A percentile compares a stretch with the other conserved stretches of the same genome.
Conservation (phyloP, 1,140 invertebrate species). For the Drosophila nebulosa region DNA sequence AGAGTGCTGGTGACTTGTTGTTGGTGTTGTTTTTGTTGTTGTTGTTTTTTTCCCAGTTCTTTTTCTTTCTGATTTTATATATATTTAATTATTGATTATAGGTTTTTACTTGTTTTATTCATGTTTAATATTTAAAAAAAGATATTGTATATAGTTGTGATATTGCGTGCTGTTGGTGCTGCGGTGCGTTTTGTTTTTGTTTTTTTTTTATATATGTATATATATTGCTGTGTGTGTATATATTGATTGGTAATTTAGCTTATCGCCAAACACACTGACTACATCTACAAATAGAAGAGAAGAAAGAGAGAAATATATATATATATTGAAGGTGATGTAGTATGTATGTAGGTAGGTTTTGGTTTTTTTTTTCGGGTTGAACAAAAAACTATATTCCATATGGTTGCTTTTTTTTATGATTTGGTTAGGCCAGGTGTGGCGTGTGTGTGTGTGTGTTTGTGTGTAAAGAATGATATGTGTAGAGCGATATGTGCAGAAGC, state of each 20-base stretch:
- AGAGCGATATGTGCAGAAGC: conserved; percentile 26
- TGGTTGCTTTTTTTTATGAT: conserved; percentile 26
- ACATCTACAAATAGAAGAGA: conserved; percentile 87
- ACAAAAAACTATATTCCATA: conserved; percentile 28
- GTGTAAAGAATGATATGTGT: conserved; percentile 5
- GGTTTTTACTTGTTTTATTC: conserved; percentile 15
- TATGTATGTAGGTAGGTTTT: conserved; percentile 17
- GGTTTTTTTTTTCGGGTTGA: conserved; percentile 2
- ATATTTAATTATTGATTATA: conserved; percentile 22
- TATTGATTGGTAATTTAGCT: conserved; percentile 80
- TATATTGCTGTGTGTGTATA: conserved; percentile 55
- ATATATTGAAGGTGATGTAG: conserved; percentile 59
- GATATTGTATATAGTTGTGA: conserved; percentile 45
- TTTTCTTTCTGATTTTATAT: conserved; percentile 25
- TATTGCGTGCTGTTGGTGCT: conserved; percentile 67
- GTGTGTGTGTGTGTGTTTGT: background rate
- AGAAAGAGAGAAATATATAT: conserved; percentile 75
- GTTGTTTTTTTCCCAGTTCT: conserved; percentile 26
- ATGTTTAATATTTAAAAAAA: conserved; percentile 23
- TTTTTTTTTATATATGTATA: conserved; percentile 42
- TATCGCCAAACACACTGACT: conserved; percentile 90
- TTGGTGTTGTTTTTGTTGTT: background rate
- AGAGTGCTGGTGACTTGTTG: background rate
- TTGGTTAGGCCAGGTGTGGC: conserved; percentile 25
- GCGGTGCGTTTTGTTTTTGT: conserved; percentile 65